These are phyloP conservation scores for Baryphthengus martii DNA, from an alignment of 2,113 vertebrate species.

Conservation along the genomic window DNA sequence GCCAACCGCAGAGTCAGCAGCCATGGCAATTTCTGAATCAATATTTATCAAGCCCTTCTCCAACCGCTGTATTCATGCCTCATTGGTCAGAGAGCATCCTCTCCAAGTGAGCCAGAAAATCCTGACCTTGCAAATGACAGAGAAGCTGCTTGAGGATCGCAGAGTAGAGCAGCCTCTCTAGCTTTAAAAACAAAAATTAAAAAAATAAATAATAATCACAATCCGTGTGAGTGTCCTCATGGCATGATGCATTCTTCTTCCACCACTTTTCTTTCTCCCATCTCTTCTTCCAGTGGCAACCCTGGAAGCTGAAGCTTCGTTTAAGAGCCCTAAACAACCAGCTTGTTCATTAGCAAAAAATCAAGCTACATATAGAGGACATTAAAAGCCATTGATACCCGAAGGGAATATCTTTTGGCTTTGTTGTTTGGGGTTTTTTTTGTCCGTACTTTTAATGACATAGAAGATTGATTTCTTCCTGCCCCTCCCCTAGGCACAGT, in stretches of 20 bases:
- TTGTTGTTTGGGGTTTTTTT: background rate
- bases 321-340: constrained; percentile 14
- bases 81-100: constrained; percentile 58
- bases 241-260: background rate
- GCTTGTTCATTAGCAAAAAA: constrained; percentile 38
- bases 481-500: background rate
- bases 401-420: background rate
- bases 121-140: constrained; percentile 60
- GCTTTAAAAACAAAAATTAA: background rate
- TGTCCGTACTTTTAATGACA: constrained; percentile 1
- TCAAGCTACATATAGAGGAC: constrained; percentile 5
- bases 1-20: constrained; percentile 52
- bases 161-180: background rate
- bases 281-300: background rate
- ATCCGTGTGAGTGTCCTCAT: background rate
- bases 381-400: constrained; percentile 29
- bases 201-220: background rate
- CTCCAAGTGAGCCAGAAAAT: constrained; percentile 42
- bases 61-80: constrained; percentile 69
- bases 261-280: background rate
- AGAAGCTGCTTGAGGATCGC: background rate
- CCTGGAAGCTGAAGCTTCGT: background rate
- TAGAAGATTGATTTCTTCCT: constrained; percentile 34
- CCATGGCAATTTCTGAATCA: constrained; percentile 64
- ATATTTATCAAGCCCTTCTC: constrained; percentile 68